Evolutionary conservation across 1,140 invertebrate genomes (phyloP), one percentile per base, ranked within the genome.

Genomic region (Cecropterus lyciades): DNA sequence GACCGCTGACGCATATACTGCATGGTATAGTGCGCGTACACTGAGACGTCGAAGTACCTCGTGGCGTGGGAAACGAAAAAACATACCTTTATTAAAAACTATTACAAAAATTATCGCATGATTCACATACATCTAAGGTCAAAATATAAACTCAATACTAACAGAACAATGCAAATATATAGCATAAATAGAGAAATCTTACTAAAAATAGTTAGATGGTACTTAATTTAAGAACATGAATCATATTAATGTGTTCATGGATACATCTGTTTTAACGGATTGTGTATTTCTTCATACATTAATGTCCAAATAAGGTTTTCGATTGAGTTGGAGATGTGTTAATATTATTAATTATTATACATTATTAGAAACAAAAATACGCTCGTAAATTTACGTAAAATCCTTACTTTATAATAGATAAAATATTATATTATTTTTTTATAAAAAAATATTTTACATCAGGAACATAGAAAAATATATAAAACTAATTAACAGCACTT

Each of bases 1-100:
- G 59, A 63, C 48, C 59, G 59, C 59, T 63, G 33, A 40, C 59
- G 59, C 46, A 49, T 45, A 52, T 37, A 52, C 30, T 52, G 59
- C n/a, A 52, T 27, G 3, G 37, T 24, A 62, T n/a, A 24, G 4
- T 24, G 27, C 27, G 15, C 20, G 11, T 43, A 63, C 37, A 49
- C 42, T 17, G 37, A 13, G 51, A 15, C 30, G 45, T 13, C 15
- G 11, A 37, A 62, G 15, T 52, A 24, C n/a, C 40, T 43, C 20
- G 27, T 33, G 42, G 59, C 59, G 59, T 51, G 59, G 59, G 59
- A 62, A 48, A 60, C 27, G 45, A 8, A 17, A n/a, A 30, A 27
- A 46, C 20, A 57, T 59, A 46, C 43, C 42, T 46, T 24, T 45
- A 15, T 45, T 45, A 59, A 30, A 13, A 59, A 45, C 17, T 10